A percentile compares a stretch with the other conserved stretches of the same genome.
Evolutionary conservation across 2,113 vertebrate species (phyloP).

Genomic region (Osmerus eperlanus): DNA sequence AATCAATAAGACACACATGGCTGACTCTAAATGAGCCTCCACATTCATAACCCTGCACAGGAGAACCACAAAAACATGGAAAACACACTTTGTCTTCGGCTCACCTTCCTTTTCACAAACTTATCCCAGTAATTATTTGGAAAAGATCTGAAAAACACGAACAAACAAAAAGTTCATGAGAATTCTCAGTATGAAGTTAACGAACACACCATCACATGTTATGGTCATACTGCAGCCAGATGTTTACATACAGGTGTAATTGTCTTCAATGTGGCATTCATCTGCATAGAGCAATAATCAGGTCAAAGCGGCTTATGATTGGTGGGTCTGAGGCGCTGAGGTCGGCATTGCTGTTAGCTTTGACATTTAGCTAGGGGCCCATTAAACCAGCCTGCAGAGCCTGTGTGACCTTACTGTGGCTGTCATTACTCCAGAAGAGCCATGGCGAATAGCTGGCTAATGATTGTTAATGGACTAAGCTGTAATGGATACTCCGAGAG

Average conservation of each 20-base stretch:
- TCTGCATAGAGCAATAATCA: too few species aligned
- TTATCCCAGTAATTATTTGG: constrained; percentile 99
- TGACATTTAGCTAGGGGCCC: constrained; percentile 21
- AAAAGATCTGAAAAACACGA: constrained; percentile 83
- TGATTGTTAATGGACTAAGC: neutral
- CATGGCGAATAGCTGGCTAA: too few species aligned
- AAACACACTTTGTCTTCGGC: too few species aligned
- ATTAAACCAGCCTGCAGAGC: constrained; percentile 3
- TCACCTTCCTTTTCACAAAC: constrained; percentile 89
- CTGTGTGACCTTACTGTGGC: neutral
- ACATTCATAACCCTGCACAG: neutral
- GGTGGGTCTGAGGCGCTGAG: too few species aligned
- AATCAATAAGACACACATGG: constrained; percentile 12
- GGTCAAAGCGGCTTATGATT: too few species aligned
- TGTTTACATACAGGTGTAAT: too few species aligned
- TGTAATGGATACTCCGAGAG: neutral
- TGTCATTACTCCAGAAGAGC: neutral
- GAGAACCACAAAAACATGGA: too few species aligned
- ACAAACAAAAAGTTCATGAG: constrained; percentile 5
- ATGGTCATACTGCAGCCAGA: too few species aligned
- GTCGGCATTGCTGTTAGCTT: neutral
- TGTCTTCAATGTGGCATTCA: too few species aligned
- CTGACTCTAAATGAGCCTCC: neutral
- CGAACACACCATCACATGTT: too few species aligned
- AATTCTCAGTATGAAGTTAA: too few species aligned